phyloP scores from a whole-genome alignment of 2,888 invertebrate species.

The Yponomeuta plumbellus region DNA sequence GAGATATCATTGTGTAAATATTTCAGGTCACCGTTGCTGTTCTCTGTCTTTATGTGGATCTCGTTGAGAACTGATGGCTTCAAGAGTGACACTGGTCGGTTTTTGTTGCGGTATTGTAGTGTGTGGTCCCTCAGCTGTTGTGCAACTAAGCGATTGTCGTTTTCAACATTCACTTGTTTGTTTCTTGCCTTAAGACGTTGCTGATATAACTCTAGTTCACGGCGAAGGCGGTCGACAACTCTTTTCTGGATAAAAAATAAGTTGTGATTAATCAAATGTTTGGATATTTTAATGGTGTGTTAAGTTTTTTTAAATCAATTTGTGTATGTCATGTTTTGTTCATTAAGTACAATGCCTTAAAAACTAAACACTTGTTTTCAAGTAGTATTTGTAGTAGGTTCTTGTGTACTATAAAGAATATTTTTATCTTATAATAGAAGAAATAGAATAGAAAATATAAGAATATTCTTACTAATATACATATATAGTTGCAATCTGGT shows the following conservation, averaged over 20 bases:
- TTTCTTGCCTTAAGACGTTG: constrained; percentile 61
- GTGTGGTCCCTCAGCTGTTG: constrained; percentile 67
- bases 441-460: too few species aligned
- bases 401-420: too few species aligned
- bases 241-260: constrained; percentile 60
- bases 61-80: constrained; percentile 68
- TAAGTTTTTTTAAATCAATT: neutral
- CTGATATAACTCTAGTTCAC: constrained; percentile 75
- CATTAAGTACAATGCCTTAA: neutral
- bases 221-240: constrained; percentile 73
- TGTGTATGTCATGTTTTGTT: neutral
- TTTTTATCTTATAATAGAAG: too few species aligned
- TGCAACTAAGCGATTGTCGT: constrained; percentile 62
- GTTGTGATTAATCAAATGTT: neutral
- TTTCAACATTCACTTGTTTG: constrained; percentile 60
- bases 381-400: too few species aligned
- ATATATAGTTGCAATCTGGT: too few species aligned
- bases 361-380: neutral
- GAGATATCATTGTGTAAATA: constrained; percentile 38
- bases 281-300: neutral
- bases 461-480: too few species aligned
- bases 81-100: constrained; percentile 54
- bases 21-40: constrained; percentile 44
- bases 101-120: constrained; percentile 50
- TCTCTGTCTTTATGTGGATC: constrained; percentile 63